Percentiles rank a stretch among this genome's conserved stretches.
These are phyloP conservation scores for Apocheima hispidaria DNA, from an alignment of 2,888 invertebrate genomes.

Conservation along the genomic window DNA sequence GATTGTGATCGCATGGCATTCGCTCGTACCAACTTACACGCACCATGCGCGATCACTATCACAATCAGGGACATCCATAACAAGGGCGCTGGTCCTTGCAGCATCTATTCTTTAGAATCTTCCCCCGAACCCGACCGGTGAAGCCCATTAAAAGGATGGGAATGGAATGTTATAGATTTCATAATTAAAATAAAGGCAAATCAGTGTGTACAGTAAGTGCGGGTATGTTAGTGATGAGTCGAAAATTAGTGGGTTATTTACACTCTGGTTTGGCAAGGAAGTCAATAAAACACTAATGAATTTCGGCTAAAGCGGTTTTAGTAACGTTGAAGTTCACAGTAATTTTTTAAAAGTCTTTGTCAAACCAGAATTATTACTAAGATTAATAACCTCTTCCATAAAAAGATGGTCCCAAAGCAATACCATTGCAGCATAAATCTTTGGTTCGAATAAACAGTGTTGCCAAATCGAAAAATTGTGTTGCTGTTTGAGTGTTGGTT, in stretches of 20 bases:
- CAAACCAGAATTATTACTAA: conserved; percentile 14
- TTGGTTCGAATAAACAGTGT: conserved; percentile 66
- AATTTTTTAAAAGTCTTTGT: conserved; percentile 1
- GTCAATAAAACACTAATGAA: conserved; percentile 21
- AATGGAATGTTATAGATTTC: conserved; percentile 74
- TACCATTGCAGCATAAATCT: conserved; percentile 49
- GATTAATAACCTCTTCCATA: conserved; percentile 23
- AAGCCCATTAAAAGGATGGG: conserved; percentile 58
- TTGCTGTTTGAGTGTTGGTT: conserved; percentile 41
- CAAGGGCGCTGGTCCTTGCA: conserved; percentile 16
- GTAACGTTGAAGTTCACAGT: conserved; percentile 21
- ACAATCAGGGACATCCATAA: too few relatives aligned
- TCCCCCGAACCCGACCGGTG: conserved; percentile 53
- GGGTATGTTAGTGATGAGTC: conserved; percentile 83
- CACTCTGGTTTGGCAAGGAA: conserved; percentile 35
- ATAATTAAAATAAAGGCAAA: conserved; percentile 62
- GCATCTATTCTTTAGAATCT: conserved; percentile 47
- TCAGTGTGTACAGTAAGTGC: conserved; percentile 57
- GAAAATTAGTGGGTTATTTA: conserved; percentile 74
- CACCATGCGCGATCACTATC: too few relatives aligned
- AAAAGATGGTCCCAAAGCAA: conserved; percentile 43
- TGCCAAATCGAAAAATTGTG: conserved; percentile 64
- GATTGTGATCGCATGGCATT: too few relatives aligned
- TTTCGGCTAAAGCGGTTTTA: conserved; percentile 24
- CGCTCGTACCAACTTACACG: too few relatives aligned